Evolutionary conservation across 2,797 vertebrate genomes (phyloP).

Genomic region (Thalassophryne amazonica): DNA sequence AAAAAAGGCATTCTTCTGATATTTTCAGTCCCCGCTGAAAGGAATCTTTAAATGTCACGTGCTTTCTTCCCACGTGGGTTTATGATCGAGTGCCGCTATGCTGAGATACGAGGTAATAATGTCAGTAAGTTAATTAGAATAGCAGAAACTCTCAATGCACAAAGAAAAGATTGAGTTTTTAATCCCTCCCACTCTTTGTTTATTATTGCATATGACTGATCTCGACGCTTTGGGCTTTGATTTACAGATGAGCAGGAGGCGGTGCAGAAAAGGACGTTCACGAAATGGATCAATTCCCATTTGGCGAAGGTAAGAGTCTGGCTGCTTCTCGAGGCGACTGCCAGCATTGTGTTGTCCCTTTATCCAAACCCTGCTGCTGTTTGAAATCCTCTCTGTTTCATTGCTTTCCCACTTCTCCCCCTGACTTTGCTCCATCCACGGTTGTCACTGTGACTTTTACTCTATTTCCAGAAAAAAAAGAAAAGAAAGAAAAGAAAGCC

Average conservation of each 20-base stretch:
- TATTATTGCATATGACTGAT: conserved; percentile 43
- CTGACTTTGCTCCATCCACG: conserved; percentile 2
- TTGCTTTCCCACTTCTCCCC: conserved; percentile 21
- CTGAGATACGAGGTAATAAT: conserved; percentile 26
- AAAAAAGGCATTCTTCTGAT: conserved; percentile 54
- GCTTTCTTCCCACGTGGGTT: conserved; percentile 15
- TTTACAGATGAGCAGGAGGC: conserved; percentile 96
- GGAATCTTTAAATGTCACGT: conserved; percentile 65
- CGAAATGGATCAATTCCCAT: conserved; percentile 99
- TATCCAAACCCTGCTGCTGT: conserved; percentile 28
- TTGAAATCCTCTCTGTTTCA: conserved; percentile 33
- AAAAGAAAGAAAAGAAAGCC: no score
- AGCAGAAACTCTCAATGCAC: conserved; percentile 41
- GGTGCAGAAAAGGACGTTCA: conserved; percentile 98
- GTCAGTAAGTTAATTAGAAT: conserved; percentile 45
- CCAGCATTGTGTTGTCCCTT: conserved; percentile 50
- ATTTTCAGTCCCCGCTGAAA: conserved; percentile 33
- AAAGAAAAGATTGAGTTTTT: conserved; percentile 54
- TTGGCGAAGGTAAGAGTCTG: conserved; percentile 89
- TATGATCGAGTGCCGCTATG: conserved; percentile 20
- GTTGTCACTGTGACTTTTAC: conserved; percentile 29
- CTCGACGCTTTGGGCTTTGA: conserved; percentile 56
- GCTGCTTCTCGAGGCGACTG: conserved; percentile 33
- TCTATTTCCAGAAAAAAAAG: conserved; percentile 46
- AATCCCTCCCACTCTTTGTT: conserved; percentile 50